Evolutionary conservation across 2,888 invertebrate genomes (phyloP).

Genomic region (Temnothorax rugatulus): DNA sequence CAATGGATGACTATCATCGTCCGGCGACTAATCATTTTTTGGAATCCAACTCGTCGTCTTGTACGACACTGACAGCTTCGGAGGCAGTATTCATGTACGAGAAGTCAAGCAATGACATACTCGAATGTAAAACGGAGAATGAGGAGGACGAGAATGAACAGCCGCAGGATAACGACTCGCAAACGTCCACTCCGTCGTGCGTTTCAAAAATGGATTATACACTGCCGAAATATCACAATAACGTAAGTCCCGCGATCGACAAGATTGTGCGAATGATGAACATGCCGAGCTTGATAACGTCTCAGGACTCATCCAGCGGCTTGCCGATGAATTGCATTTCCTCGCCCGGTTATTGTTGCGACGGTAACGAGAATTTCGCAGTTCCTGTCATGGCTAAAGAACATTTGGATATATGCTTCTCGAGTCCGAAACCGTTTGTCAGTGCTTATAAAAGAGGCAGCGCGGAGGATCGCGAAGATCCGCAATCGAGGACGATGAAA

Average conservation of each 20-base stretch:
- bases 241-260: constrained; percentile 50
- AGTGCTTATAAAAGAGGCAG: neutral
- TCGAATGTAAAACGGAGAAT: no score
- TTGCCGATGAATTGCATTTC: neutral
- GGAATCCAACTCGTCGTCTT: neutral
- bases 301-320: neutral
- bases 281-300: neutral
- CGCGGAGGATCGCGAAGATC: neutral
- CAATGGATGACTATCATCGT: neutral
- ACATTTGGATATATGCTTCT: constrained; percentile 1
- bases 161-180: neutral
- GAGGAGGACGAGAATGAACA: neutral
- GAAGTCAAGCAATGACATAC: neutral
- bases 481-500: neutral
- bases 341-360: neutral
- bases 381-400: neutral
- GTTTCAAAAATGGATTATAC: neutral
- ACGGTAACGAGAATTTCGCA: neutral
- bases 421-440: neutral
- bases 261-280: constrained; percentile 44
- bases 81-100: neutral
- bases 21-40: neutral
- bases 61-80: neutral
- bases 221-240: neutral
- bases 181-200: neutral